Percentiles rank a stretch among this genome's conserved stretches.
phyloP scores from a whole-genome alignment of 2,888 invertebrate species.

The Dryobota labecula region DNA sequence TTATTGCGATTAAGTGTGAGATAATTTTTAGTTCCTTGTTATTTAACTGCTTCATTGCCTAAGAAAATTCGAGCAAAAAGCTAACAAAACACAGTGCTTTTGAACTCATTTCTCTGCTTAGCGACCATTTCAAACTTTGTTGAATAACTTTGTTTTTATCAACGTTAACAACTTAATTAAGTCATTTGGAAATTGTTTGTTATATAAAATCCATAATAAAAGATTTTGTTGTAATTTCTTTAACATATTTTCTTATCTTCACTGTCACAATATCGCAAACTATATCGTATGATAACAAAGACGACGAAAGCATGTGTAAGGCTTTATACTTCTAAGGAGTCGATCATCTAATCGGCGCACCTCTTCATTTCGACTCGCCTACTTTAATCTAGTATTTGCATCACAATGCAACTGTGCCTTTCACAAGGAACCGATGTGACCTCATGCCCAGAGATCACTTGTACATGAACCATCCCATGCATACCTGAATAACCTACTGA shows the following conservation, averaged over 20 bases:
- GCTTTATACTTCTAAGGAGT: background rate
- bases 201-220: background rate
- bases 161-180: background rate
- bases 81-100: background rate
- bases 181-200: background rate
- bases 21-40: slow-evolving; percentile 54
- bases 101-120: background rate
- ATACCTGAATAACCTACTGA: slow-evolving; percentile 26
- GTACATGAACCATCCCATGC: slow-evolving; percentile 38
- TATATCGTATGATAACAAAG: background rate
- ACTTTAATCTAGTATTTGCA: slow-evolving; percentile 40
- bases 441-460: slow-evolving; percentile 53
- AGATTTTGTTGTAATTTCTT: background rate
- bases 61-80: slow-evolving; percentile 10
- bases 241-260: background rate
- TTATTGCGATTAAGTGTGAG: slow-evolving; percentile 54
- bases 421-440: slow-evolving; percentile 57
- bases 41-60: slow-evolving; percentile 16
- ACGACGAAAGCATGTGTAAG: background rate
- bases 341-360: slow-evolving; percentile 6
- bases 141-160: background rate
- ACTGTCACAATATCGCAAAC: background rate
- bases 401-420: slow-evolving; percentile 55
- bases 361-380: slow-evolving; percentile 23
- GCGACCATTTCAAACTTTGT: background rate